A percentile compares a stretch with the other conserved stretches of the same genome.
These are phyloP conservation scores for Stylophora pistillata DNA, from an alignment of 64 coral and sea anemone genomes.

Conservation along the genomic window DNA sequence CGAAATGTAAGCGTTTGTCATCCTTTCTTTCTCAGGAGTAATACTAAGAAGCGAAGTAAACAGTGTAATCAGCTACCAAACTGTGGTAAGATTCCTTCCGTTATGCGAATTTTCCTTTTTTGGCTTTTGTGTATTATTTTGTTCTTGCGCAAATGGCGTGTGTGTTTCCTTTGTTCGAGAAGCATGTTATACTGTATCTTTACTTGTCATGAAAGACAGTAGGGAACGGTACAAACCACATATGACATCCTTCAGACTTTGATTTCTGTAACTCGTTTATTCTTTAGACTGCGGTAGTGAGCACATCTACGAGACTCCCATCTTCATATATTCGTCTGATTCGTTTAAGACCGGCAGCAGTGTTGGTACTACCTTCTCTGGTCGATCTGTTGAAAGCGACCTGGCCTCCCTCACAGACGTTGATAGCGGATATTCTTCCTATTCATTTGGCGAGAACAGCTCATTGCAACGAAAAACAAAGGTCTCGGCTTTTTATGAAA, in stretches of 20 bases:
- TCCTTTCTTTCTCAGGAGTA: background rate
- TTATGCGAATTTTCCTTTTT: background rate
- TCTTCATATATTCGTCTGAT: slow-evolving; percentile 31
- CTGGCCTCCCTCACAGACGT: slow-evolving; percentile 59
- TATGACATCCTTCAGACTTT: background rate
- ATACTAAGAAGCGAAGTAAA: background rate
- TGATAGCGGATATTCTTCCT: slow-evolving; percentile 87
- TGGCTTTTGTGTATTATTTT: too few relatives aligned
- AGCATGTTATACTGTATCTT: too few relatives aligned
- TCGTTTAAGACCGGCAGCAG: background rate
- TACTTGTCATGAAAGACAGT: too few relatives aligned
- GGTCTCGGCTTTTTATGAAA: slow-evolving; percentile 34
- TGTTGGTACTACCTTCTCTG: slow-evolving; percentile 11
- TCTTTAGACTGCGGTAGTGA: slow-evolving; percentile 67
- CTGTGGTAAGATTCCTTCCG: slow-evolving; percentile 1
- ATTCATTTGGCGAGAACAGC: slow-evolving; percentile 24
- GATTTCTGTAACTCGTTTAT: background rate
- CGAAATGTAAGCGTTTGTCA: background rate
- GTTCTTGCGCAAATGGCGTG: background rate
- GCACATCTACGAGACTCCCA: slow-evolving; percentile 78
- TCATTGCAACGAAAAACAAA: background rate
- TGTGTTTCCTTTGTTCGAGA: too few relatives aligned
- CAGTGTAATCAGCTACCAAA: slow-evolving; percentile 9
- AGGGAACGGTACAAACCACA: background rate
- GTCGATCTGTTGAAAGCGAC: slow-evolving; percentile 73